phyloP scores from a whole-genome alignment of 2,113 vertebrate species.

The Girardinichthys multiradiatus region DNA sequence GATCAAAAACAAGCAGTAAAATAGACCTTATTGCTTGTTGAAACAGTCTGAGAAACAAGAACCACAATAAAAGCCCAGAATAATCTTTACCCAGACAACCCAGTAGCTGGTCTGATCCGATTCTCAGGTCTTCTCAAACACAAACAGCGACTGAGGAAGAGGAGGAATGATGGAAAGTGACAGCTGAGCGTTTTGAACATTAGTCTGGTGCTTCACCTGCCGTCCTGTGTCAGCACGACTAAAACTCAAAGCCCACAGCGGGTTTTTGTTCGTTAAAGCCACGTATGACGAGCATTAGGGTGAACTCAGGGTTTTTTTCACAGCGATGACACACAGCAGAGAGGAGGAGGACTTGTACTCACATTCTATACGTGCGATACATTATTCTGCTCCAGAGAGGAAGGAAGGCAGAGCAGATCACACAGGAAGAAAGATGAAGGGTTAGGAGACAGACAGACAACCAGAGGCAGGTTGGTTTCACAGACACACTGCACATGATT shows the following conservation, averaged over 20 bases:
- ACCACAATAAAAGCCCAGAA: too few relatives aligned
- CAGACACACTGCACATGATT: conserved; percentile 2
- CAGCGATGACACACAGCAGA: conserved; percentile 23
- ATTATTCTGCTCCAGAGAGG: conserved; percentile 98
- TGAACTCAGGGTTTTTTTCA: conserved; percentile 9
- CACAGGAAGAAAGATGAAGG: conserved; percentile 79
- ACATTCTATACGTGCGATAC: conserved; percentile 99
- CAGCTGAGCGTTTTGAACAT: background rate
- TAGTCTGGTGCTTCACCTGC: conserved; percentile 14
- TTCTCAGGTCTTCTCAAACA: background rate
- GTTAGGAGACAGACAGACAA: conserved; percentile 52
- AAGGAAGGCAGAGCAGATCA: conserved; percentile 87
- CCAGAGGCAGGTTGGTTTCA: conserved; percentile 38
- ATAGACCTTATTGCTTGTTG: too few relatives aligned
- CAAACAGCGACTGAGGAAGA: background rate
- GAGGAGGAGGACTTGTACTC: conserved; percentile 84
- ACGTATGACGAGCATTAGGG: conserved; percentile 1
- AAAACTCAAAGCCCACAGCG: conserved; percentile 15
- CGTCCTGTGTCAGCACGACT: conserved; percentile 5
- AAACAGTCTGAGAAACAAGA: too few relatives aligned
- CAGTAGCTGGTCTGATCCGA: background rate
- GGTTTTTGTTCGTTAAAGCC: background rate
- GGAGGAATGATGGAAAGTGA: background rate
- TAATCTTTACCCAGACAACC: too few relatives aligned
- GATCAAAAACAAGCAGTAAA: too few relatives aligned